Base-by-base conservation (phyloP, 2,797 vertebrate genomes). In the Oreochromis mossambicus region DNA sequence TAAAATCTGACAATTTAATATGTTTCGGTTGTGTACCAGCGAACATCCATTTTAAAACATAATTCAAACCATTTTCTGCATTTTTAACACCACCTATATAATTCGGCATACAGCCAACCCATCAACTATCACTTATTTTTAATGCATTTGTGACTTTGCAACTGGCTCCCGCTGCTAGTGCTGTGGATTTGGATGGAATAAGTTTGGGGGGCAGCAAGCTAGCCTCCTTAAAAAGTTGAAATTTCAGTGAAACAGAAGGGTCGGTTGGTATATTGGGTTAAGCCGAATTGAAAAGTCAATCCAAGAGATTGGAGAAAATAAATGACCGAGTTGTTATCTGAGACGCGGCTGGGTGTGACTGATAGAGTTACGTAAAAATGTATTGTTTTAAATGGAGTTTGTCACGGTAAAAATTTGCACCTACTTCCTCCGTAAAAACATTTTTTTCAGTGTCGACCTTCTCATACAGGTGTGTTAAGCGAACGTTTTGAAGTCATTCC, bases 51-150 rank as follows among this genome's bases (percentile, higher is more conserved):
- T 6, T 0, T 36, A 6, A 12, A 26, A 41, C 3, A 5, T 2
- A 0, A 8, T 0, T 6, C 0, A 0, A 14, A 26, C 2, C 4
- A 7, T 34, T 7, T 32, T 9, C 0, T 0, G 0, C 2, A 24
- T 58, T 1, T 1, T 2, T 6, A 4, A 14, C 1, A 3, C 4
- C 9, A 4, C 14, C 2, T 38, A 1, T 9, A 1, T 0, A 38
- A 1, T 90, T 80, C 93, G 92, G 92, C 85, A 1, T 34, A 4
- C 0, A 5, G 15, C 0, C 0, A 63, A 14, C 4, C 3, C 3
- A 26, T 3, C 1, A 11, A 12, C 1, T 3, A 4, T 1, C 26
- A 1, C 6, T 17, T 26, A 0, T n/a, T 84, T 51, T 41, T 0
- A 6, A 5, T 26, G 2, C 0, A 77, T 80, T 77, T 73, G 2